These are phyloP conservation scores for Etheostoma perlongum DNA, from an alignment of 2,797 vertebrate species.

Conservation along the genomic window DNA sequence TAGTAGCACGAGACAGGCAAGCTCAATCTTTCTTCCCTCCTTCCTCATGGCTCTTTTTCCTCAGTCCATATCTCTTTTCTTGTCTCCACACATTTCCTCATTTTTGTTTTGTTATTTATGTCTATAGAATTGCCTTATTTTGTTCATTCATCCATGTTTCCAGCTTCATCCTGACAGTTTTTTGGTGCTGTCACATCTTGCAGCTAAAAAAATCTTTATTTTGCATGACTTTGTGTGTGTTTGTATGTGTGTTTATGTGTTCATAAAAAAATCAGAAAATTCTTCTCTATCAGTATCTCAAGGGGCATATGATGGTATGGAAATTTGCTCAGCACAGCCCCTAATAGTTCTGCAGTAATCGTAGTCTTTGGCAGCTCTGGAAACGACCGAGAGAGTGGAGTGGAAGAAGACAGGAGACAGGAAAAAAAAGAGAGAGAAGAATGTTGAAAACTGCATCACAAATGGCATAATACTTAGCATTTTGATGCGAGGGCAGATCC, in stretches of 20 bases:
- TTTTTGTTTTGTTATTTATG: constrained; percentile 29
- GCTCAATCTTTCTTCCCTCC: constrained; percentile 38
- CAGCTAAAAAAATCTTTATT: constrained; percentile 37
- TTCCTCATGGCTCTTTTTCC: constrained; percentile 7
- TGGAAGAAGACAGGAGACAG: constrained; percentile 48
- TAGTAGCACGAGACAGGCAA: constrained; percentile 41
- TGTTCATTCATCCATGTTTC: constrained; percentile 29
- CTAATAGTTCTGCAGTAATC: constrained; percentile 71
- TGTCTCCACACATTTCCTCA: constrained; percentile 13
- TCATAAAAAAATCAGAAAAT: constrained; percentile 52
- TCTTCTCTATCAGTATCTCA: constrained; percentile 69
- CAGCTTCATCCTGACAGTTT: constrained; percentile 28
- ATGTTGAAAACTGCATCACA: constrained; percentile 67
- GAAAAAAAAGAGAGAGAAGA: constrained; percentile 60
- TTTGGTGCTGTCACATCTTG: constrained; percentile 24
- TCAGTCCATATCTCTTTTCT: constrained; percentile 37
- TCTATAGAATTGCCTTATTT: constrained; percentile 39
- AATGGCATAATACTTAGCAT: constrained; percentile 79
- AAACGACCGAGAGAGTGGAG: constrained; percentile 50
- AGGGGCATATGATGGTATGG: constrained; percentile 73
- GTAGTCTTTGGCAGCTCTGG: constrained; percentile 52
- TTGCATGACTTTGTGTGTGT: constrained; percentile 6
- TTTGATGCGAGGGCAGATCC: constrained; percentile 80
- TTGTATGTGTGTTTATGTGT: neutral
- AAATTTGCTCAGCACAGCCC: constrained; percentile 67